Evolutionary conservation across 1,140 invertebrate genomes (phyloP).

Genomic region (Adelges cooleyi): DNA sequence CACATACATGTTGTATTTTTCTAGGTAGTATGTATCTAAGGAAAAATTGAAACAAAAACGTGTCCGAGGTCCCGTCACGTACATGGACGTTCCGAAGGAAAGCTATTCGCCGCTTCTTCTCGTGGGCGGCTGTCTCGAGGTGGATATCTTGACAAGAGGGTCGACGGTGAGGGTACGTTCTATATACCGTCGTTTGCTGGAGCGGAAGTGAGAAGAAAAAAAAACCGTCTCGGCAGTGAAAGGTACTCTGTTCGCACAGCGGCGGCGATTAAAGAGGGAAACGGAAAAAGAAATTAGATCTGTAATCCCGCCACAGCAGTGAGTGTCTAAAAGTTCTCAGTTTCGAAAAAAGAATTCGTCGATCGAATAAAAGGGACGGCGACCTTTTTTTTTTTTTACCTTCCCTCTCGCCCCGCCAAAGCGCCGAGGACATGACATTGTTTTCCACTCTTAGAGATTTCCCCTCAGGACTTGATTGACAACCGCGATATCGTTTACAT

Average conservation of each 20-base stretch:
- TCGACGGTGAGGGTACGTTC: too few species aligned
- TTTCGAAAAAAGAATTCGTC: constrained; percentile 6
- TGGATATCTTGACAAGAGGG: not conserved
- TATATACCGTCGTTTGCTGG: not conserved
- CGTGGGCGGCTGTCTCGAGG: not conserved
- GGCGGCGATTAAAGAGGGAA: constrained; percentile 18
- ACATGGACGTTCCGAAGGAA: not conserved
- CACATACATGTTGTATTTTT: too few species aligned
- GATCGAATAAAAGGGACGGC: constrained; percentile 7
- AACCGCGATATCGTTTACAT: constrained; percentile 11
- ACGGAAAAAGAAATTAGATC: constrained; percentile 23
- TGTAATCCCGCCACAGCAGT: not conserved
- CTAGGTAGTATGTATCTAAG: not conserved
- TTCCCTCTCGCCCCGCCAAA: not conserved
- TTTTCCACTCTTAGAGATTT: constrained; percentile 27
- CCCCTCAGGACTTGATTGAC: constrained; percentile 15
- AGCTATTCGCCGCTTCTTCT: too few species aligned
- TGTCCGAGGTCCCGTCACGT: not conserved
- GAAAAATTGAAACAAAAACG: constrained; percentile 2
- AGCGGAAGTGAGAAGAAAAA: not conserved
- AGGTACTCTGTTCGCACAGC: not conserved
- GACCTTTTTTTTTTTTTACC: constrained; percentile 2
- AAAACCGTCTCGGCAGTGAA: not conserved
- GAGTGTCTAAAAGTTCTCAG: not conserved
- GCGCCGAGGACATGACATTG: not conserved